Percentiles rank a stretch among this genome's conserved stretches.
Conservation (phyloP, 1,140 invertebrate species). For the Hycleus cichorii region DNA sequence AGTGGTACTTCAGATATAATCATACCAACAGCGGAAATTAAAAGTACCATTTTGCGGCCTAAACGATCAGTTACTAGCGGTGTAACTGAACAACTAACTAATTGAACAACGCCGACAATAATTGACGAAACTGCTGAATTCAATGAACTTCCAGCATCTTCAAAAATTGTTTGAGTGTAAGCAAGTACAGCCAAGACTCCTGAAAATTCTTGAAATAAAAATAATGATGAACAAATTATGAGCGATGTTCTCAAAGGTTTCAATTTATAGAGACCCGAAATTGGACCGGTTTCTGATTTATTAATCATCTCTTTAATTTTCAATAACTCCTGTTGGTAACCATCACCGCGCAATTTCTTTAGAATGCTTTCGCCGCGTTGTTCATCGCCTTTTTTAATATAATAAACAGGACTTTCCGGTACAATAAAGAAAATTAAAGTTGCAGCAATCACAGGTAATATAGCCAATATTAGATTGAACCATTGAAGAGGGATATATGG, state of each 20-base stretch:
- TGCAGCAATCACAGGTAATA: background rate
- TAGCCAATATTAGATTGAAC: slow-evolving; percentile 1
- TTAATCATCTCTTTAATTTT: background rate
- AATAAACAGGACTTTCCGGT: slow-evolving; percentile 1
- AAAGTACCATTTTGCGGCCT: too few relatives aligned
- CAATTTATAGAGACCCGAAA: too few relatives aligned
- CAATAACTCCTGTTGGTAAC: background rate
- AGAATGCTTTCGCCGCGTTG: background rate
- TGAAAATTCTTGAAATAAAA: slow-evolving; percentile 65
- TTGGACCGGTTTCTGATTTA: too few relatives aligned
- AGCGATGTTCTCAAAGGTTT: slow-evolving; percentile 39
- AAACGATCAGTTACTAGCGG: too few relatives aligned
- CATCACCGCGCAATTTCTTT: background rate
- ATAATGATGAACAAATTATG: slow-evolving; percentile 59
- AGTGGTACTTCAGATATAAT: too few relatives aligned
- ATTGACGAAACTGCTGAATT: slow-evolving; percentile 57
- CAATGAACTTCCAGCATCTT: slow-evolving; percentile 46
- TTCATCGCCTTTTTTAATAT: background rate
- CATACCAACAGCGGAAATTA: too few relatives aligned
- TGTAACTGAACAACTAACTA: too few relatives aligned
- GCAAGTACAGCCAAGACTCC: slow-evolving; percentile 77
- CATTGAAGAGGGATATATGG: background rate
- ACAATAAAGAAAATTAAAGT: background rate
- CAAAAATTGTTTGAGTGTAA: slow-evolving; percentile 66
- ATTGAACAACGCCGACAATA: slow-evolving; percentile 63